Evolutionary conservation across 92 coral and sea anemone species (phyloP).

Genomic region (Paramuricea clavata): DNA sequence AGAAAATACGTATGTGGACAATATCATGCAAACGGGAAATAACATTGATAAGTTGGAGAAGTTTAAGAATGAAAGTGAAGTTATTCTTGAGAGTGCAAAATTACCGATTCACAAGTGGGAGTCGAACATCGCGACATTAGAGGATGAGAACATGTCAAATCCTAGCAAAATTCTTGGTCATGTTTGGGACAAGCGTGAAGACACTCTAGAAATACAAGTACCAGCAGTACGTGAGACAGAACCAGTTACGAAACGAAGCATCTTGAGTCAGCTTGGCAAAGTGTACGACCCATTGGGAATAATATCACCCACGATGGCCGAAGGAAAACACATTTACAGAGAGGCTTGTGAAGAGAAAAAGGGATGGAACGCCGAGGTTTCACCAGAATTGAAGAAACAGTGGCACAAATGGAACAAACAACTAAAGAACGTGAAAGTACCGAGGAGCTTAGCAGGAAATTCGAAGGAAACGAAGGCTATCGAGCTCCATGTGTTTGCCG

Average conservation of each 20-base stretch:
- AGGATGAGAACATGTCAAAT: constrained; percentile 45
- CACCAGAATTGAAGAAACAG: neutral
- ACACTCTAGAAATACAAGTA: constrained; percentile 26
- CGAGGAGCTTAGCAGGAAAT: constrained; percentile 29
- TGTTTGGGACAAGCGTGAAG: constrained; percentile 37
- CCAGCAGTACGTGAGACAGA: neutral
- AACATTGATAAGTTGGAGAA: constrained; percentile 49
- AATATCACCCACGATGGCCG: constrained; percentile 40
- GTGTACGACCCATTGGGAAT: constrained; percentile 51
- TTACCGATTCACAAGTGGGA: constrained; percentile 58
- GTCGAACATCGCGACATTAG: constrained; percentile 28
- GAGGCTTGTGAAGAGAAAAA: constrained; percentile 49
- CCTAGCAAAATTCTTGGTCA: constrained; percentile 43
- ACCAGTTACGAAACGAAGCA: constrained; percentile 41
- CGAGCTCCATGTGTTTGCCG: neutral
- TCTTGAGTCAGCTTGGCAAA: constrained; percentile 44
- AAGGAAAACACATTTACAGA: constrained; percentile 49
- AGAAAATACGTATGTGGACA: constrained; percentile 72
- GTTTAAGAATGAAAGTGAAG: neutral
- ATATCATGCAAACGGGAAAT: constrained; percentile 63
- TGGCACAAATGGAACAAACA: constrained; percentile 38
- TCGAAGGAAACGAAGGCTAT: neutral
- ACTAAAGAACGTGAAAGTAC: constrained; percentile 28
- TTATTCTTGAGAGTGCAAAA: neutral
- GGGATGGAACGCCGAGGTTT: constrained; percentile 39